phyloP scores from a whole-genome alignment of 2,797 vertebrate genomes.

The Coluber constrictor region DNA sequence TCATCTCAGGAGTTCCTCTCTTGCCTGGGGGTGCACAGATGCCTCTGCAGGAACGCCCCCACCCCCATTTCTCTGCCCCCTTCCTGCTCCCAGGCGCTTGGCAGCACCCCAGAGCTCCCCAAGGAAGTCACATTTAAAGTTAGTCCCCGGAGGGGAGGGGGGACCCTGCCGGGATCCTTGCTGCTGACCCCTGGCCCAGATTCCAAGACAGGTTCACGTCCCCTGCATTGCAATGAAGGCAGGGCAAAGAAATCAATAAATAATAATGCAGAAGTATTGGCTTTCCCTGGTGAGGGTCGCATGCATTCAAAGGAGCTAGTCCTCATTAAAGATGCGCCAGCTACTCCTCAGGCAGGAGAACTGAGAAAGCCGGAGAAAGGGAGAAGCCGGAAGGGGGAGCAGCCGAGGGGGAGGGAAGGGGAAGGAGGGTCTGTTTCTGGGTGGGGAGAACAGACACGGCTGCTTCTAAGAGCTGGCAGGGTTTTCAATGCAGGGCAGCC shows the following conservation, averaged over 20 bases:
- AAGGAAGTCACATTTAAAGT: not conserved
- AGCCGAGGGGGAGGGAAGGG: not conserved
- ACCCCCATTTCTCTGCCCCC: not conserved
- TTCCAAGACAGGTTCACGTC: not conserved
- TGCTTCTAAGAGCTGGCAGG: not conserved
- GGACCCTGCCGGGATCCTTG: not conserved
- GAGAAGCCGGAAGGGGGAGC: no score
- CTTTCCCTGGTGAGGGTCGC: not conserved
- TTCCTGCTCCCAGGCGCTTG: accelerated
- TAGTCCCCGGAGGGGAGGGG: not conserved
- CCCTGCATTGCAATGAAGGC: not conserved
- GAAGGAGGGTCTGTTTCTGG: not conserved
- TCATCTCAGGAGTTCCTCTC: not conserved
- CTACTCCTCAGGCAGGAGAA: not conserved
- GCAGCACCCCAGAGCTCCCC: not conserved
- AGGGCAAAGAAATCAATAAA: not conserved
- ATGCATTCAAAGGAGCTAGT: not conserved
- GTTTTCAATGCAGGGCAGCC: not conserved
- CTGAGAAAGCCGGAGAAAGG: not conserved
- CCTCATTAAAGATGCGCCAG: not conserved
- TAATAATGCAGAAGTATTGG: not conserved
- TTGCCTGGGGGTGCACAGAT: not conserved
- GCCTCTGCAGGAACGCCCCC: not conserved
- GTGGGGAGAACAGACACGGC: not conserved
- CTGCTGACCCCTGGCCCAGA: not conserved